Percentiles rank a stretch among this genome's conserved stretches.
phyloP scores from a whole-genome alignment of 1,140 invertebrate genomes.

The Colletes latitarsis region DNA sequence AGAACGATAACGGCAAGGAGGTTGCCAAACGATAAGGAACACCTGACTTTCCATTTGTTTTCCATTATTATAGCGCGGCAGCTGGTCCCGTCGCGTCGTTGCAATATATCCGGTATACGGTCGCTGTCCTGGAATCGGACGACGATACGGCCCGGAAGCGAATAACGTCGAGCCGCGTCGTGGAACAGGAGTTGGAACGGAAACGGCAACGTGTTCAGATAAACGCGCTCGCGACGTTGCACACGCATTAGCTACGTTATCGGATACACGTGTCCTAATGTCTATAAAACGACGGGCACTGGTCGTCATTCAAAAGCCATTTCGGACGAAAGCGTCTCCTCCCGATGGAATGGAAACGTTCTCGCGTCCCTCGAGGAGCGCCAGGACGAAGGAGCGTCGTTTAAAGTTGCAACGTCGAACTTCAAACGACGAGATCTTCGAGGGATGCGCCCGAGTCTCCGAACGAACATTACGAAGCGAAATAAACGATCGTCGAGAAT shows the following conservation, averaged over 20 bases:
- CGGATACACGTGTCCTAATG: slow-evolving; percentile 38
- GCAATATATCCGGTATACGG: not conserved
- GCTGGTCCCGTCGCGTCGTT: not conserved
- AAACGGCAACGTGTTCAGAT: slow-evolving; percentile 32
- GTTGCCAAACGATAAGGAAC: slow-evolving; percentile 37
- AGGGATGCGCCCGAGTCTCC: too few species aligned
- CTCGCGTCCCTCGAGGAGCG: not conserved
- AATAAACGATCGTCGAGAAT: too few species aligned
- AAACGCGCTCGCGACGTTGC: slow-evolving; percentile 9
- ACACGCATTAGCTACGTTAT: slow-evolving; percentile 22
- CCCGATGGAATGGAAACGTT: not conserved
- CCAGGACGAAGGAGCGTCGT: slow-evolving; percentile 5
- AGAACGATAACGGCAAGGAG: slow-evolving; percentile 17
- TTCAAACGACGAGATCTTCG: too few species aligned
- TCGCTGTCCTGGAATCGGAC: not conserved
- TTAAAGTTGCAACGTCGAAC: not conserved
- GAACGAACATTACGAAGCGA: too few species aligned
- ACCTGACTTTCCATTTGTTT: slow-evolving; percentile 52
- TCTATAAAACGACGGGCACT: slow-evolving; percentile 16
- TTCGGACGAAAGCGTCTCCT: not conserved
- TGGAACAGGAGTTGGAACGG: slow-evolving; percentile 3
- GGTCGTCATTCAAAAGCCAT: slow-evolving; percentile 18
- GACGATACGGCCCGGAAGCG: slow-evolving; percentile 15
- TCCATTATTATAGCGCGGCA: slow-evolving; percentile 17
- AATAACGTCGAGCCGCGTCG: not conserved